Conservation (phyloP, 2,888 invertebrate genomes). For the Beris chalybata region DNA sequence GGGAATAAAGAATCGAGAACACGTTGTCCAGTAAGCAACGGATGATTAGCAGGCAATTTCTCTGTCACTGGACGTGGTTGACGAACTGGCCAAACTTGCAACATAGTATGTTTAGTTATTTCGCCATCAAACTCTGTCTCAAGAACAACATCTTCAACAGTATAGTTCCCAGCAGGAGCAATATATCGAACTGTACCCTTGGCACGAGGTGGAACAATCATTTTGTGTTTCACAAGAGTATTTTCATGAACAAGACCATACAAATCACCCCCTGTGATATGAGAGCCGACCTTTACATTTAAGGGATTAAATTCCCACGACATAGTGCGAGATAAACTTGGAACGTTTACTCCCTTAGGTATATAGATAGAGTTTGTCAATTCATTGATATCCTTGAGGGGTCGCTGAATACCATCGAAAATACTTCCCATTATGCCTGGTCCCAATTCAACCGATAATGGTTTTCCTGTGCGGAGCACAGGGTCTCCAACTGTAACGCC, state of each 20-base stretch:
- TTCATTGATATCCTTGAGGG: slow-evolving; percentile 93
- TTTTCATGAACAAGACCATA: slow-evolving; percentile 97
- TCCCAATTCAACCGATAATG: slow-evolving; percentile 96
- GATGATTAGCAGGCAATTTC: slow-evolving; percentile 98
- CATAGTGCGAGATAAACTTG: slow-evolving; percentile 77
- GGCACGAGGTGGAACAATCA: slow-evolving; percentile 91
- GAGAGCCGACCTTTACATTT: slow-evolving; percentile 88
- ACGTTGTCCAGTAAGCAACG: slow-evolving; percentile 95
- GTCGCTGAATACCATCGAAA: slow-evolving; percentile 99
- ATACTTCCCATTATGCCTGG: slow-evolving; percentile 99
- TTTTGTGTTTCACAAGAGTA: slow-evolving; percentile 94
- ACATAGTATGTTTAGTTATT: slow-evolving; percentile 87
- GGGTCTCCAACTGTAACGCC: slow-evolving; percentile 99
- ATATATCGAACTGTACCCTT: slow-evolving; percentile 96
- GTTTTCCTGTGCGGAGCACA: slow-evolving; percentile 97
- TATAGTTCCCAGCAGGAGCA: slow-evolving; percentile 92
- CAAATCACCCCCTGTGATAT: slow-evolving; percentile 97
- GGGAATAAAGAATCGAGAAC: slow-evolving; percentile 98
- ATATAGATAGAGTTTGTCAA: slow-evolving; percentile 97
- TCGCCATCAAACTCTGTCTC: slow-evolving; percentile 99
- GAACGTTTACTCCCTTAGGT: slow-evolving; percentile 97
- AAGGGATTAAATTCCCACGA: slow-evolving; percentile 93
- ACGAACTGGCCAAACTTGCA: slow-evolving; percentile 99
- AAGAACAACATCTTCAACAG: slow-evolving; percentile 90
- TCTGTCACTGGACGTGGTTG: slow-evolving; percentile 96